Evolutionary conservation across 1,140 invertebrate species (phyloP), one percentile per base, ranked within the genome.

Genomic region (Macrobrachium nipponense): DNA sequence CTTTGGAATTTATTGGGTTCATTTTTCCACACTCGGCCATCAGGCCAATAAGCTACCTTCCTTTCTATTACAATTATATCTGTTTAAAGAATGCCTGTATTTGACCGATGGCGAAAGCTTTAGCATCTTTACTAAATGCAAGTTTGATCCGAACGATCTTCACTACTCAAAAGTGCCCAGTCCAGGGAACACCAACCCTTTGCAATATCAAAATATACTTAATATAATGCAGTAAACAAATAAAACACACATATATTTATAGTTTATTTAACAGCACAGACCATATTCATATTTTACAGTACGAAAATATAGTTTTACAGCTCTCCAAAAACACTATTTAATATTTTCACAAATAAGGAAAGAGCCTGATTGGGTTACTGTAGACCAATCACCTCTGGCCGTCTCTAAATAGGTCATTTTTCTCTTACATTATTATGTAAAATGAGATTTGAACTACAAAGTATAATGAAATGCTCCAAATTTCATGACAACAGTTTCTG

Each of bases 301-400:
- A 80, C 62, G 78, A 80, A 80, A 80, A 80, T 80, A 80, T 80
- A 80, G 78, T 80, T 80, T 66, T 44, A 66, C 78, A 80, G 78
- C 61, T 80, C 61, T 43, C 60, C 60, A 80, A 66, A 43, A 80
- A 20, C 61, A 80, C 78, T 80, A 66, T 80, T 59, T 36, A 20
- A 77, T 58, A 18, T 14, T n/a, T 60, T n/a, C 20, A n/a, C 8
- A 23, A 62, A 43, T 80, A 27, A 14, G 43, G 60, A 61, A 79
- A 64, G 27, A 66, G 17, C 60, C 62, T 62, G 18, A n/a, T 66
- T 80, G 23, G 43, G 44, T 20, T 18, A 27, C 44, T 60, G 18
- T 43, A 79, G 60, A 59, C 4, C 59, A 58, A n/a, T 76, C 23
- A 58, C 59, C 18, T 76, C 44, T 59, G 15, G 12, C 44, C 44